Conservation (phyloP, 2,797 vertebrate genomes). For the Esox masquinongy region DNA sequence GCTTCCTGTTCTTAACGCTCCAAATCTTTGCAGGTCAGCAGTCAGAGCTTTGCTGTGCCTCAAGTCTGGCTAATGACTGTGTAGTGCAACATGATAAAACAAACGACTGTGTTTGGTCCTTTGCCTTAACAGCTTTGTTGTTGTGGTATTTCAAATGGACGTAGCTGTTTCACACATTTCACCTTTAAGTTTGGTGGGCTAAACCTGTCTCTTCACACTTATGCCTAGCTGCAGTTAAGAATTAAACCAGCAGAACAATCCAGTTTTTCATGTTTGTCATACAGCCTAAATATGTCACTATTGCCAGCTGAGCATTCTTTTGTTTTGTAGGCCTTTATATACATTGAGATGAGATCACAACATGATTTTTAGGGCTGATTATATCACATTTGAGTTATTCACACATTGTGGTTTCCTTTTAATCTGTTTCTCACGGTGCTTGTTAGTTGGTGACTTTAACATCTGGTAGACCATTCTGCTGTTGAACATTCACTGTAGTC, state of each 20-base stretch:
- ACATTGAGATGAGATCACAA: no score
- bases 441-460: neutral
- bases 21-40: conserved; percentile 11
- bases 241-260: no score
- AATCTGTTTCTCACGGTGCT: neutral
- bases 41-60: neutral
- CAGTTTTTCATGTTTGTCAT: neutral
- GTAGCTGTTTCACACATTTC: neutral
- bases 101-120: no score
- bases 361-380: no score
- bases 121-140: no score
- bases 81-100: neutral
- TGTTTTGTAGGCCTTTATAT: no score
- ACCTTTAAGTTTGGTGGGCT: neutral
- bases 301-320: no score
- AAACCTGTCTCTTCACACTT: neutral
- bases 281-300: neutral
- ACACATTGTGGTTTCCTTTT: neutral
- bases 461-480: neutral
- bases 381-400: neutral
- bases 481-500: neutral
- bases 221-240: neutral
- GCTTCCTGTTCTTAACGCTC: conserved; percentile 17
- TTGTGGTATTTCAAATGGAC: no score
- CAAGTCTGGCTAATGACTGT: neutral